Conservation (phyloP, 2,113 vertebrate species). For the Takifugu flavidus region DNA sequence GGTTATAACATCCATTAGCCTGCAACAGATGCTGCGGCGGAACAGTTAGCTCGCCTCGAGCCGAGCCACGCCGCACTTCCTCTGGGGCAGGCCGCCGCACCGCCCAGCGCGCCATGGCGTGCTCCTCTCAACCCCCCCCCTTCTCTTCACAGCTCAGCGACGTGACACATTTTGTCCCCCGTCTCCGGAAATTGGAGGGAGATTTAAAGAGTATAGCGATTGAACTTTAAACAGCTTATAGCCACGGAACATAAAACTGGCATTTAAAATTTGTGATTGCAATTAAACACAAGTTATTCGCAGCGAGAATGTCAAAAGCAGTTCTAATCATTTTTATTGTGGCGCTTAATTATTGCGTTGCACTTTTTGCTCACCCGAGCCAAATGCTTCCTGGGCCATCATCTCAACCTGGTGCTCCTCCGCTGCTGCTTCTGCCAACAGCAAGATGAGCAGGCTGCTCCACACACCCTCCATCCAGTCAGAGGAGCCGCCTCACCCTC, state of each 20-base stretch:
- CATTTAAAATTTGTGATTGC: conserved; percentile 84
- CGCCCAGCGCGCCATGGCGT: conserved; percentile 53
- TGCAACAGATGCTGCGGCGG: conserved; percentile 78
- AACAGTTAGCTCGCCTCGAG: conserved; percentile 76
- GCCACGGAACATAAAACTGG: conserved; percentile 80
- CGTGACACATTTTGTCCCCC: conserved; percentile 42
- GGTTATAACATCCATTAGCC: conserved; percentile 84
- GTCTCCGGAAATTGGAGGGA: conserved; percentile 64
- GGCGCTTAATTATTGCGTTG: conserved; percentile 77
- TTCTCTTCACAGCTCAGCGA: conserved; percentile 8
- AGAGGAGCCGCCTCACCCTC: conserved; percentile 54
- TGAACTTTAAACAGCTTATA: conserved; percentile 82
- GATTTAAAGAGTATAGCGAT: conserved; percentile 79
- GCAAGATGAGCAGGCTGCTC: conserved; percentile 62
- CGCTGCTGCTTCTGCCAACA: conserved; percentile 65
- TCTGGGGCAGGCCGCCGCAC: conserved; percentile 57
- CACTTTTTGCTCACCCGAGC: conserved; percentile 63
- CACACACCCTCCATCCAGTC: conserved; percentile 38
- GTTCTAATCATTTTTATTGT: conserved; percentile 83
- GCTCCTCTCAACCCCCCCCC: conserved; percentile 16
- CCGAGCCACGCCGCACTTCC: conserved; percentile 59
- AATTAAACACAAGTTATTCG: conserved; percentile 79
- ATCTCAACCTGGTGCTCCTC: conserved; percentile 74
- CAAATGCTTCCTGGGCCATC: conserved; percentile 73
- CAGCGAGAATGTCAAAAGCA: conserved; percentile 82